phyloP scores from a whole-genome alignment of 2,888 invertebrate species.

The Drosophila tripunctata region DNA sequence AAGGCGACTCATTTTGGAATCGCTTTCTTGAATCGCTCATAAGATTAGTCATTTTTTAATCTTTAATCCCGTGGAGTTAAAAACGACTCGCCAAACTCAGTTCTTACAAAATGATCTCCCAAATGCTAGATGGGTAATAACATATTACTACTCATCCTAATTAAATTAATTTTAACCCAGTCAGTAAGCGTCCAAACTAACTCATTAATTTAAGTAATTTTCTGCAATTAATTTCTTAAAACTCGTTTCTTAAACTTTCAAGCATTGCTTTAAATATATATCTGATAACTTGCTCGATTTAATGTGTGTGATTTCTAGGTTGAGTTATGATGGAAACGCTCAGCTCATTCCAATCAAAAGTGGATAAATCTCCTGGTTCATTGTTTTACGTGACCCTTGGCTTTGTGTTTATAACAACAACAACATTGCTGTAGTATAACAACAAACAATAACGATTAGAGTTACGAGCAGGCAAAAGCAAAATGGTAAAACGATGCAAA shows the following conservation, averaged over 20 bases:
- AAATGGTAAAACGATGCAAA: constrained; percentile 3
- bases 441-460: constrained; percentile 25
- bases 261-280: neutral
- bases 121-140: too few species aligned
- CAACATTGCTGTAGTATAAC: constrained; percentile 20
- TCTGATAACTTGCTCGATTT: constrained; percentile 7
- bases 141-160: too few species aligned
- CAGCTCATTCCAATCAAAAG: constrained; percentile 25
- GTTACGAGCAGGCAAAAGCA: neutral
- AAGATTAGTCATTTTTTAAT: too few species aligned
- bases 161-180: too few species aligned
- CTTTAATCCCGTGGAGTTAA: too few species aligned
- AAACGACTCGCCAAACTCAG: too few species aligned
- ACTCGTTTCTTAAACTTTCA: neutral
- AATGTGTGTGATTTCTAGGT: constrained; percentile 23
- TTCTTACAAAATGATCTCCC: too few species aligned
- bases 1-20: too few species aligned
- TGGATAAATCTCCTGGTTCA: constrained; percentile 17
- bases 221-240: neutral
- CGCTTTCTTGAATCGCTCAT: too few species aligned
- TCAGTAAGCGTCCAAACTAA: too few species aligned
- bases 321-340: too few species aligned
- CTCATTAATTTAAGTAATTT: too few species aligned
- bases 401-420: constrained; percentile 22
- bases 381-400: constrained; percentile 26